Conservation (phyloP, 64 coral and sea anemone species). For the Actinia tenebrosa region DNA sequence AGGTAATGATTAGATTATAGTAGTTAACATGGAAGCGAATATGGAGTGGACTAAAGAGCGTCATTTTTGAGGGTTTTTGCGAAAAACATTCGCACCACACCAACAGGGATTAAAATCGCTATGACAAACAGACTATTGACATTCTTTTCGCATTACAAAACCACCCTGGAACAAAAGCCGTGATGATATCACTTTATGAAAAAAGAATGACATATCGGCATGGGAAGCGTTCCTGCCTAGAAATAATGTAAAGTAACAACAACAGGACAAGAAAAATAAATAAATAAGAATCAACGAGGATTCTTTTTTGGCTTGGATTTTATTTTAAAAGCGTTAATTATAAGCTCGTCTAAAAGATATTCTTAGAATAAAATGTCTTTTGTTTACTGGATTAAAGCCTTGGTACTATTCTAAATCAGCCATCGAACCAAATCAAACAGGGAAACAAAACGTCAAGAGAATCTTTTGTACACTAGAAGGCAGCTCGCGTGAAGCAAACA, state of each 20-base stretch:
- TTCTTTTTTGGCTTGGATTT: not conserved
- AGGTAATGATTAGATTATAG: constrained; percentile 24
- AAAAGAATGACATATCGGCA: too few relatives aligned
- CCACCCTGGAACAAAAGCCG: not conserved
- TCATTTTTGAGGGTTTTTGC: too few relatives aligned
- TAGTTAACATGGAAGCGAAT: too few relatives aligned
- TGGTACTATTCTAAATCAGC: not conserved
- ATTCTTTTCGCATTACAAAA: not conserved
- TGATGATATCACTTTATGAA: too few relatives aligned
- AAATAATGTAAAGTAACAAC: too few relatives aligned
- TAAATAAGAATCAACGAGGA: not conserved
- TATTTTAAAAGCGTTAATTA: not conserved
- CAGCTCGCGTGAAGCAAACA: not conserved
- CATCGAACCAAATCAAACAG: not conserved
- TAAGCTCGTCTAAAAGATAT: not conserved
- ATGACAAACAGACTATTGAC: too few relatives aligned
- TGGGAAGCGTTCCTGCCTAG: too few relatives aligned
- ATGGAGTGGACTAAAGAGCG: too few relatives aligned
- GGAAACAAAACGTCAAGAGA: not conserved
- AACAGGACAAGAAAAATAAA: not conserved
- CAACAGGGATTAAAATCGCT: not conserved
- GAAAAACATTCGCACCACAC: too few relatives aligned
- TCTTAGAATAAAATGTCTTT: not conserved
- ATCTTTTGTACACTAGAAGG: not conserved
- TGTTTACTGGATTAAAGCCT: not conserved